Conservation (phyloP, 2,113 vertebrate species). For the Echinops telfairi region DNA sequence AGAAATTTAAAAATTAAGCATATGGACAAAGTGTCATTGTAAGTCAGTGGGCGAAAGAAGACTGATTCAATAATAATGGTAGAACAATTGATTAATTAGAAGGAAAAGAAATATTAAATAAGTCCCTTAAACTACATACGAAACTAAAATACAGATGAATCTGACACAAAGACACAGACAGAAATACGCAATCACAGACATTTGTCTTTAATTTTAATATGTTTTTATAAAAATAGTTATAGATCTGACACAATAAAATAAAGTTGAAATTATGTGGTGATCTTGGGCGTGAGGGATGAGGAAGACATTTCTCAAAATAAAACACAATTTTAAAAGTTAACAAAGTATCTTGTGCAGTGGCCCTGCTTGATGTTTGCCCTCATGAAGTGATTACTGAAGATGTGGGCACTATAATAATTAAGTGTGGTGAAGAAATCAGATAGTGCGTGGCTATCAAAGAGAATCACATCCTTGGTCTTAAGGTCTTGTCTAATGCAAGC, state of each 20-base stretch:
- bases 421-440: too few species aligned
- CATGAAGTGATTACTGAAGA: too few species aligned
- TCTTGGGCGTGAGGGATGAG: background rate
- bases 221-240: conserved; percentile 34
- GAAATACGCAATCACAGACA: background rate
- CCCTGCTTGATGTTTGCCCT: too few species aligned
- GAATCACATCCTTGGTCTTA: too few species aligned
- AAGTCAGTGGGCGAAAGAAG: background rate
- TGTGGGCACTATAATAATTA: too few species aligned
- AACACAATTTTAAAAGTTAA: background rate
- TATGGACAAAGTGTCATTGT: background rate
- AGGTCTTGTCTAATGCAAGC: too few species aligned
- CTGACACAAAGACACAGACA: background rate
- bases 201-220: background rate
- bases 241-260: background rate
- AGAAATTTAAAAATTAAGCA: background rate
- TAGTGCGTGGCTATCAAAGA: too few species aligned
- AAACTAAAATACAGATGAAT: conserved; percentile 14
- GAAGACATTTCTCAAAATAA: background rate
- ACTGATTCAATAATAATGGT: background rate
- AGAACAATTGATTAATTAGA: background rate
- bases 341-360: too few species aligned
- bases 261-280: background rate
- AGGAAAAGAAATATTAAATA: background rate
- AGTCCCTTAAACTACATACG: background rate